Conservation (phyloP, 2,113 vertebrate genomes). For the Apeltes quadracus region DNA sequence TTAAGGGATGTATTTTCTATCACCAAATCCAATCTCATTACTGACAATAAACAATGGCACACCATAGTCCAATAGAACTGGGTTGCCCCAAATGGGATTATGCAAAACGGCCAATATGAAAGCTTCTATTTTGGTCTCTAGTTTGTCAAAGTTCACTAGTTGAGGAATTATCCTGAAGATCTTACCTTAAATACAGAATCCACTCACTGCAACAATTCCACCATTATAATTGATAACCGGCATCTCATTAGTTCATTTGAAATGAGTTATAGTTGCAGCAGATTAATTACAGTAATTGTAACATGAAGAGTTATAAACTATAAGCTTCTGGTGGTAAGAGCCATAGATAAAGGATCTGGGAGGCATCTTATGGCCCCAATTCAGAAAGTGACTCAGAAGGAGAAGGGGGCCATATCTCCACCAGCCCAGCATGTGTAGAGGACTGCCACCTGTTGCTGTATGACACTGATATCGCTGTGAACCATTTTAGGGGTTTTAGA, state of each 20-base stretch:
- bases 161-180: background rate
- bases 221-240: background rate
- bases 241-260: background rate
- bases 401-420: slow-evolving; percentile 22
- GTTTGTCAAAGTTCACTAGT: background rate
- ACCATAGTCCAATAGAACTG: background rate
- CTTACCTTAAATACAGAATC: background rate
- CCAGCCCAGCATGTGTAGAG: slow-evolving; percentile 23
- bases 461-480: slow-evolving; percentile 71
- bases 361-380: slow-evolving; percentile 2
- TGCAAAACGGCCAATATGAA: background rate
- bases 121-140: background rate
- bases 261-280: background rate
- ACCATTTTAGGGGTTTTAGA: slow-evolving; percentile 63
- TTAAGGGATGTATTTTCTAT: background rate
- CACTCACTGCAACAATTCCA: background rate
- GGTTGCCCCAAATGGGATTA: background rate
- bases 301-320: background rate
- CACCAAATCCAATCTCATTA: background rate
- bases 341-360: background rate
- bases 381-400: slow-evolving; percentile 32
- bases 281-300: background rate
- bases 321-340: background rate
- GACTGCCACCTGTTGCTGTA: slow-evolving; percentile 65
- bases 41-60: background rate